Evolutionary conservation across 2,888 invertebrate genomes (phyloP).

Genomic region (Saturnia japonica): DNA sequence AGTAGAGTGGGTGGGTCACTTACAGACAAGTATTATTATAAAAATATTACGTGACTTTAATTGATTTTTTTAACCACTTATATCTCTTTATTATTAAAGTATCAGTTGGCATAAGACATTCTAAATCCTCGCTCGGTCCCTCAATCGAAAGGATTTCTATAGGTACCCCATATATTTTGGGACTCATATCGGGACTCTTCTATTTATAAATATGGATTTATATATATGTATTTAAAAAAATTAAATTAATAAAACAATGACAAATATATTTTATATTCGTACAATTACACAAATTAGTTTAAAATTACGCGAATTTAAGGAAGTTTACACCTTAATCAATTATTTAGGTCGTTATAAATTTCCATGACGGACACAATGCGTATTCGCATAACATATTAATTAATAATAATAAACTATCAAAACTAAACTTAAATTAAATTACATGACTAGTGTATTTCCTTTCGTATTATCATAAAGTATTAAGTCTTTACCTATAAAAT

Average conservation of each 20-base stretch:
- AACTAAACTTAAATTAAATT: neutral
- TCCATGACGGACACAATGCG: neutral
- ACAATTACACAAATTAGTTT: neutral
- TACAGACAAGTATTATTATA: too few relatives aligned
- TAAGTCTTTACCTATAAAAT: too few relatives aligned
- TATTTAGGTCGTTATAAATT: neutral
- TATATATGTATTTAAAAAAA: too few relatives aligned
- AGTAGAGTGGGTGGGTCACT: too few relatives aligned
- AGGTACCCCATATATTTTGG: neutral
- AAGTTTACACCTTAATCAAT: neutral
- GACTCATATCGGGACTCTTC: neutral
- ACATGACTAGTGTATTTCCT: neutral
- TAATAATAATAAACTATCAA: conserved; percentile 2
- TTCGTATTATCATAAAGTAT: neutral
- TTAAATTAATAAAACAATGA: neutral
- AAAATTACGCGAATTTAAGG: neutral
- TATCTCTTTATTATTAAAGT: conserved; percentile 3
- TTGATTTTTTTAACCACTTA: neutral
- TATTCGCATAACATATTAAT: neutral
- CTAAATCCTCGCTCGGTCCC: conserved; percentile 2
- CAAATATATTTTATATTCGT: neutral
- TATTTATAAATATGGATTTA: neutral
- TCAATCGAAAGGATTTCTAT: neutral
- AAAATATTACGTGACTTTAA: neutral
- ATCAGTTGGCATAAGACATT: neutral